Percentiles rank a stretch among this genome's conserved stretches.
Evolutionary conservation across 2,888 invertebrate species (phyloP).

Genomic region (Hoplodrina blanda): DNA sequence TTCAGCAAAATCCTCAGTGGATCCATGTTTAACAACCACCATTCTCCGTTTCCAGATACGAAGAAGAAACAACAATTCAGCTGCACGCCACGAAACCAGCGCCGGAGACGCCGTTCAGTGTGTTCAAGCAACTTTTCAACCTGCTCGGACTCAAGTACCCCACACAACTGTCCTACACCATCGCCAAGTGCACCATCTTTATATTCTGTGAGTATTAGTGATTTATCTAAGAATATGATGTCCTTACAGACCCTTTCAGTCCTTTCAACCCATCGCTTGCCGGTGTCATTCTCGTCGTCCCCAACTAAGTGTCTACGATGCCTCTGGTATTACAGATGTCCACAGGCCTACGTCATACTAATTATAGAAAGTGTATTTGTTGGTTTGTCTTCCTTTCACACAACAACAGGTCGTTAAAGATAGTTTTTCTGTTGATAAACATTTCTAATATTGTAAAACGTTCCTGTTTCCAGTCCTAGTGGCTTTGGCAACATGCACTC

Average conservation of each 20-base stretch:
- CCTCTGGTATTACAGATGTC: background rate
- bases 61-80: conserved; percentile 76
- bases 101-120: conserved; percentile 75
- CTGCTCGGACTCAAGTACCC: conserved; percentile 93
- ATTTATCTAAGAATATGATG: background rate
- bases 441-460: background rate
- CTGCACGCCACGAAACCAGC: conserved; percentile 75
- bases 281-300: no score
- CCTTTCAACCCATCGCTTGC: no score
- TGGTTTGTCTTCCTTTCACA: background rate
- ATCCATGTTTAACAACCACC: no score
- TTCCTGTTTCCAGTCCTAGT: conserved; percentile 86
- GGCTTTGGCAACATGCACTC: conserved; percentile 88
- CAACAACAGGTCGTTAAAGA: background rate
- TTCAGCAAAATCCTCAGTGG: no score
- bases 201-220: conserved; percentile 78
- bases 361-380: background rate
- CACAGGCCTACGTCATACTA: no score
- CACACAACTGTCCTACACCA: conserved; percentile 91
- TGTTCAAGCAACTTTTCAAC: conserved; percentile 92
- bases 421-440: background rate
- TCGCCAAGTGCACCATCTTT: conserved; percentile 91
- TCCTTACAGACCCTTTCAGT: no score
- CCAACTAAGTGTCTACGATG: background rate
- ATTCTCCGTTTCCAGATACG: conserved; percentile 75